Conservation (phyloP, 2,888 invertebrate genomes). For the Pristionchus fissidentatus region DNA sequence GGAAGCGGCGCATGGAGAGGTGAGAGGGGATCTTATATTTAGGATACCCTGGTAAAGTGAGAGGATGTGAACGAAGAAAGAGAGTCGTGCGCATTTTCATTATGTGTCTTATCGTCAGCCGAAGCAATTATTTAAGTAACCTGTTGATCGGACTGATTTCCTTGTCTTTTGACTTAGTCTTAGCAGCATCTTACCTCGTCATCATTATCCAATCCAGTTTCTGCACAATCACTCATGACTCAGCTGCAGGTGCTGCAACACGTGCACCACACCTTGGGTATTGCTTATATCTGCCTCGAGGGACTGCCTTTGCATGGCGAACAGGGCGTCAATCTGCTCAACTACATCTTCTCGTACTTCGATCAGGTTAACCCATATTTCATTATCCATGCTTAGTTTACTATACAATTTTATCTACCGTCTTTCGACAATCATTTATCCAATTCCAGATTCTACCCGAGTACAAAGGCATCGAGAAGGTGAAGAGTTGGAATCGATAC, state of each 20-base stretch:
- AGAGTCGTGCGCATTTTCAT: background rate
- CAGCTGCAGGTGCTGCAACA: conserved; percentile 44
- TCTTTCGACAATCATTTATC: background rate
- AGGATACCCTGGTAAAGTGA: background rate
- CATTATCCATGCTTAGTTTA: background rate
- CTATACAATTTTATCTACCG: no score
- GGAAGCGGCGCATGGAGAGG: conserved; percentile 49
- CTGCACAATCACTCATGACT: background rate
- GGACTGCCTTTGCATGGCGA: conserved; percentile 64
- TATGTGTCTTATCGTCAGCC: background rate
- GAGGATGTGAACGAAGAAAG: no score
- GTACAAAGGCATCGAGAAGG: conserved; percentile 70
- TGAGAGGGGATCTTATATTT: background rate
- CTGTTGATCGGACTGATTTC: background rate
- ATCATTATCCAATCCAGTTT: no score
- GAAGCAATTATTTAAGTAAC: no score
- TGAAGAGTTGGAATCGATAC: conserved; percentile 68
- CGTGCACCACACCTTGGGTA: conserved; percentile 57
- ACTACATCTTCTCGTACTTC: conserved; percentile 65
- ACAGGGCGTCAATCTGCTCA: conserved; percentile 62
- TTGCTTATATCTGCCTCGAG: conserved; percentile 63
- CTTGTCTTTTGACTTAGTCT: background rate
- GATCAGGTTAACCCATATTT: conserved; percentile 57
- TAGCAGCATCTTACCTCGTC: no score
- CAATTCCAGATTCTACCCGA: conserved; percentile 53